Evolutionary conservation across 1,140 invertebrate species (phyloP), one percentile per base, ranked within the genome.

Genomic region (Aradophagus sp.): DNA sequence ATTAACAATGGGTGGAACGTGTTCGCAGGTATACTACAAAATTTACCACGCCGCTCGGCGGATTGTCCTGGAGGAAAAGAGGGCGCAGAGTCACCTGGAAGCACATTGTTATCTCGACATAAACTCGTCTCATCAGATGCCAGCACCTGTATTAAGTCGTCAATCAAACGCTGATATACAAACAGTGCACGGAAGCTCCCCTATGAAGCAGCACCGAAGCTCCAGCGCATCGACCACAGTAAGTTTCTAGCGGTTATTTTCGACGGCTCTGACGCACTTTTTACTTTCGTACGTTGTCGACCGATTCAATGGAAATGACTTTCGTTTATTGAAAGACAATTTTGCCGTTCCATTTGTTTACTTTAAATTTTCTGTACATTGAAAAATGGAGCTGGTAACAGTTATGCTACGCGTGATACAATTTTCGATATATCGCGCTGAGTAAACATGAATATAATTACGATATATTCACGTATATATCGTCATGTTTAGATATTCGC

Each of bases 31-130:
- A 1, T 97, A 97, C 79, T 93, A 95, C 78, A 95, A 95, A 85
- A 97, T 97, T 83, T 94, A 97, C 80, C 87, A 91, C 34, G 93
- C 93, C 0, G 93, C 93, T 3, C 88, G 92, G 32, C 91, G 91
- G 75, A 95, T 95, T 74, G 93, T 96, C 0, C 88, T 92, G 74
- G 93, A 95, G 75, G 94, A 96, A 86, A 92, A 90, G 75, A 86
- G 92, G n/a, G 93, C 93, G 6, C 93, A 95, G 77, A 93, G 91
- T 14, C 93, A 94, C 78, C 83, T 95, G 45, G 92, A 94, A 77
- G 90, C 89, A 41, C 92, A 89, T 79, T 94, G 88, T 77, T 92
- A 91, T 79, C 79, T 92, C 61, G 90, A 92, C 78, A 90, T 91
- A 53, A 71, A 75, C 34, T 71, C 73, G 23, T 27, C 67, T 34